These are phyloP conservation scores for Python bivittatus DNA, from an alignment of 2,113 vertebrate genomes.

Conservation along the genomic window DNA sequence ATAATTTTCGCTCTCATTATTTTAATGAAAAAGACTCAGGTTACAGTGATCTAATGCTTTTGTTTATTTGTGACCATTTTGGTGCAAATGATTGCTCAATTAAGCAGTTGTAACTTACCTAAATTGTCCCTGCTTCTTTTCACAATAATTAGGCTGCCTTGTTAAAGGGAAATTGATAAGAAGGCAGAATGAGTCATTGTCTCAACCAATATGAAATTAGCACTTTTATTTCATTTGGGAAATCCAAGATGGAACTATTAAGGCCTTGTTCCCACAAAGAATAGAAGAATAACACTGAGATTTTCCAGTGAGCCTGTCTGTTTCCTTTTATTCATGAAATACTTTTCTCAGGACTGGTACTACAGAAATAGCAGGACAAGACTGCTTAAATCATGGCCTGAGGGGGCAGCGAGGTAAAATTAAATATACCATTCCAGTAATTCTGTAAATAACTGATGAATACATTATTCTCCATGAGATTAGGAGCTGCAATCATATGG, in stretches of 20 bases:
- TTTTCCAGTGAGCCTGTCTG: background rate
- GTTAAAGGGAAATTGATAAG: conserved; percentile 23
- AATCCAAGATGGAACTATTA: background rate
- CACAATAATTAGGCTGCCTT: conserved; percentile 21
- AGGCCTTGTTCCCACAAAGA: background rate
- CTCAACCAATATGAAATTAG: conserved; percentile 3
- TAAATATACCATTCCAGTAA: background rate
- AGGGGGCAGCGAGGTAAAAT: background rate
- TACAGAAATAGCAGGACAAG: background rate
- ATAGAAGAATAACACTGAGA: background rate
- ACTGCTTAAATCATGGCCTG: background rate
- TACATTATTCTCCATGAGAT: background rate
- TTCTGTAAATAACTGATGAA: background rate
- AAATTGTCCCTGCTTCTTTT: conserved; percentile 23
- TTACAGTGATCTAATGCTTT: conserved; percentile 19
- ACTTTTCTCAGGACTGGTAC: background rate
- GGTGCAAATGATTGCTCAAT: conserved; percentile 26
- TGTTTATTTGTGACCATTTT: conserved; percentile 22
- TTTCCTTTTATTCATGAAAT: background rate
- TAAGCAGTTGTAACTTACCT: conserved; percentile 20
- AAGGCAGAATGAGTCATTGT: background rate
- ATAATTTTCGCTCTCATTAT: conserved; percentile 24
- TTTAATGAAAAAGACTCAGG: conserved; percentile 16
- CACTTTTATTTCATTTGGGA: background rate
- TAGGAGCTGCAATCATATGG: background rate